These are phyloP conservation scores for Chelon labrosus DNA, from an alignment of 2,797 vertebrate genomes.

Conservation along the genomic window DNA sequence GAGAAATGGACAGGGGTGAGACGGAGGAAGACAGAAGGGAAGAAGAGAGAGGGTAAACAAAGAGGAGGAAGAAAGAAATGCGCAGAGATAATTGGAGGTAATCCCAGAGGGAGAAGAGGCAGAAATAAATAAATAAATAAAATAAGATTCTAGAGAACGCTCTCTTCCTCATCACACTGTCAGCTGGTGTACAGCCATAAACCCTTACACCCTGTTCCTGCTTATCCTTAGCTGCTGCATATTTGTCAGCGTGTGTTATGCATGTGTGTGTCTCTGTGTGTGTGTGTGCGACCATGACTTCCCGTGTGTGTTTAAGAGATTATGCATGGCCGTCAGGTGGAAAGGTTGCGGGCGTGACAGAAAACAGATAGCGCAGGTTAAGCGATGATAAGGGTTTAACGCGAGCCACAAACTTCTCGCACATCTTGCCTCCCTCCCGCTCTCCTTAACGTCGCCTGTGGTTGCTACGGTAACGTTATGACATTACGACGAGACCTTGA, in stretches of 20 bases:
- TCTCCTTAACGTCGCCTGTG: slow-evolving; percentile 23
- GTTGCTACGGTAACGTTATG: slow-evolving; percentile 70
- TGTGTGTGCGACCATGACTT: slow-evolving; percentile 10
- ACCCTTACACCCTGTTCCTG: slow-evolving; percentile 41
- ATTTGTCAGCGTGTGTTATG: slow-evolving; percentile 33
- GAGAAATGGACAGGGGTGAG: slow-evolving; percentile 23
- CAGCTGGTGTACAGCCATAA: slow-evolving; percentile 56
- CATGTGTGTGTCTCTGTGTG: not conserved
- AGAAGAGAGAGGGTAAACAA: slow-evolving; percentile 23
- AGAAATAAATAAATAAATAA: slow-evolving; percentile 24
- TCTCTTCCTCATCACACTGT: slow-evolving; percentile 43
- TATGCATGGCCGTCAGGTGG: slow-evolving; percentile 19
- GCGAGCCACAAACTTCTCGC: slow-evolving; percentile 51
- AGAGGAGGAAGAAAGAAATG: not conserved
- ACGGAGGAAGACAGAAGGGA: slow-evolving; percentile 9
- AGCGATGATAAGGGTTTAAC: slow-evolving; percentile 40
- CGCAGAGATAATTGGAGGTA: slow-evolving; percentile 30
- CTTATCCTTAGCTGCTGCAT: slow-evolving; percentile 49
- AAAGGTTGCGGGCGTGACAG: slow-evolving; percentile 21
- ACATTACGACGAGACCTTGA: slow-evolving; percentile 36
- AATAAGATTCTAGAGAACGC: slow-evolving; percentile 16
- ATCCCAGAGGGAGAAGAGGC: slow-evolving; percentile 16
- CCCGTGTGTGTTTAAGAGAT: slow-evolving; percentile 26
- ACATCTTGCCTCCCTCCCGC: slow-evolving; percentile 2
- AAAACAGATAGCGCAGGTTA: slow-evolving; percentile 48